Evolutionary conservation across 2,113 vertebrate species (phyloP).

Genomic region (Cebus imitator): DNA sequence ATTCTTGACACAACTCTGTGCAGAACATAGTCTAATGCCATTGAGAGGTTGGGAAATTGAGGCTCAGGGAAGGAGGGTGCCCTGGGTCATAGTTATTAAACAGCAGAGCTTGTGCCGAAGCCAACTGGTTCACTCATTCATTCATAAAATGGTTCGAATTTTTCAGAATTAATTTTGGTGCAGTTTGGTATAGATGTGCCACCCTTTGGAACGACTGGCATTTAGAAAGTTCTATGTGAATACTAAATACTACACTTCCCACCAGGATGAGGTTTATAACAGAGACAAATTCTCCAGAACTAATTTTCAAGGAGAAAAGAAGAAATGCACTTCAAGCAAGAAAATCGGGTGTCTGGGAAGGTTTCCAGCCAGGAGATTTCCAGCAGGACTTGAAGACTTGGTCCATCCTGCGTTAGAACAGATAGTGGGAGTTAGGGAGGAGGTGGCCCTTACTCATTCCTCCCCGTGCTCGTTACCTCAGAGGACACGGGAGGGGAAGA

Average conservation of each 20-base stretch:
- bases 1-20: not conserved
- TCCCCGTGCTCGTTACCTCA: not conserved
- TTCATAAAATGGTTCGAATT: not conserved
- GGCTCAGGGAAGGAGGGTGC: not conserved
- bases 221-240: not conserved
- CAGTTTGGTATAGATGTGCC: not conserved
- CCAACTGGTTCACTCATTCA: not conserved
- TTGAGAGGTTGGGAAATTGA: not conserved
- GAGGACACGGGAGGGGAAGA: not conserved
- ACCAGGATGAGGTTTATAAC: not conserved
- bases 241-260: not conserved
- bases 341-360: slow-evolving; percentile 38
- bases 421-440: not conserved
- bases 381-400: not conserved
- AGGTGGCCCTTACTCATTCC: not conserved
- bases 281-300: not conserved
- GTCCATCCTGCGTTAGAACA: not conserved
- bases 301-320: slow-evolving; percentile 56
- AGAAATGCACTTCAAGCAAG: slow-evolving; percentile 27
- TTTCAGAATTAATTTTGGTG: not conserved
- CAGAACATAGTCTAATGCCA: not conserved
- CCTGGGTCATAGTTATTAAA: not conserved
- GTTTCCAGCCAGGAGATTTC: slow-evolving; percentile 38
- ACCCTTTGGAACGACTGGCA: not conserved
- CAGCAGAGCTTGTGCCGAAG: not conserved